Base-by-base conservation (phyloP, 2,113 vertebrate species). In the Hippocampus barbouri region DNA sequence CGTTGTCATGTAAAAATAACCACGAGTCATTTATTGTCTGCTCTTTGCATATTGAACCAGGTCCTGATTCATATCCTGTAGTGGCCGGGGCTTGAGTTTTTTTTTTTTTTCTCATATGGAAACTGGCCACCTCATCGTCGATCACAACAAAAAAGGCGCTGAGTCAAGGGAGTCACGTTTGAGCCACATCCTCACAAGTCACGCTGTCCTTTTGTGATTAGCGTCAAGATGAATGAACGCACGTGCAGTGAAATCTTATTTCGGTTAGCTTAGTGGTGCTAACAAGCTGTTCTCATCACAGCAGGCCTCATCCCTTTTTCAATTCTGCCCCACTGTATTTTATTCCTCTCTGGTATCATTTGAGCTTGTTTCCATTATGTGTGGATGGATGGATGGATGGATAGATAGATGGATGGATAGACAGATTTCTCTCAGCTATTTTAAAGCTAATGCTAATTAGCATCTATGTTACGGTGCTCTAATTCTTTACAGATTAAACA, bases 41-140 rank as follows among this genome's bases (percentile, higher is more conserved):
- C 63, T 25, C 63, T 66, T 71, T 70, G 72, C 53, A 45, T 74
- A 80, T 73, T 76, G 75, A 84, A 83, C 74, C 62, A 25, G 68
- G 79, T 73, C 68, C 83, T 89, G 85, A 90, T 88, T 89, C 87
- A 90, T 70, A 83, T 90, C 89, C 86, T 80, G 83, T 75, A 83
- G 81, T 71, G 83, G 83, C 82, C 71, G 67, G 40, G 62, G 21
- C 41, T 60, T 71, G 21, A 2, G 3, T 63, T 34, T 40, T 40
- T 43, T 25, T 45, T 45, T 15, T 16, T 9, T 27, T 10, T 3
- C 14, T 56, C 45, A 45, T 79, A 79, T 3, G 49, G 75, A 79
- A 80, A 86, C 54, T 74, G 85, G 87, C 79, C 82, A 76, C 57
- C 83, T 83, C 82, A 79, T 87, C 78, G 77, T 79, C 72, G 70